These are phyloP conservation scores for Setophaga coronata DNA, from an alignment of 2,113 vertebrate genomes.

Conservation along the genomic window DNA sequence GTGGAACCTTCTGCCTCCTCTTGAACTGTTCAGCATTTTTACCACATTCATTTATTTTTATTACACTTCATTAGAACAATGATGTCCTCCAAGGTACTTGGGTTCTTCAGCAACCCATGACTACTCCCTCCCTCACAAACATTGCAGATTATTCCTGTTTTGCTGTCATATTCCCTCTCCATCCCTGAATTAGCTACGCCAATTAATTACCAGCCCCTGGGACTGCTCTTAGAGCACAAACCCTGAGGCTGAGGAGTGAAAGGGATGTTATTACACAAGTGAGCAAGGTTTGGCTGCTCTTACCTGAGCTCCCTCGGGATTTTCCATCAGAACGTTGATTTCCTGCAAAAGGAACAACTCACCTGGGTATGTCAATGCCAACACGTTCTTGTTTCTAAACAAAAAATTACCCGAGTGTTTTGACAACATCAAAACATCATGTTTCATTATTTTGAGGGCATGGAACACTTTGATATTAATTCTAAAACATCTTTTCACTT, in stretches of 20 bases:
- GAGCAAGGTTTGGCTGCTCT: background rate
- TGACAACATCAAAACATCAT: background rate
- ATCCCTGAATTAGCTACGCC: background rate
- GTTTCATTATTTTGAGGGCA: conserved; percentile 9
- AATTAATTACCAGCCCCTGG: background rate
- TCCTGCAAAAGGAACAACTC: background rate
- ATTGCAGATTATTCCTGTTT: background rate
- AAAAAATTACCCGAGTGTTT: background rate
- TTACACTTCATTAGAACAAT: background rate
- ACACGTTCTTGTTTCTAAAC: background rate
- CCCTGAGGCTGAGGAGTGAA: background rate
- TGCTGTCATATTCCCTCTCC: background rate
- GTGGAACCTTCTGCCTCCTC: background rate
- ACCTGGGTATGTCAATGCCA: background rate
- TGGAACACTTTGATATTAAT: background rate
- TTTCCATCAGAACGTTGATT: background rate
- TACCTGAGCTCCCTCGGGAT: background rate
- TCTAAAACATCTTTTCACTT: background rate
- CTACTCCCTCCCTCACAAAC: background rate
- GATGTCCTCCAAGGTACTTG: background rate
- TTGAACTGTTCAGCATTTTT: background rate
- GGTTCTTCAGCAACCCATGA: background rate
- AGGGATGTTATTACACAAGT: background rate
- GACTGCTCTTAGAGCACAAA: background rate
- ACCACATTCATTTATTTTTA: background rate